phyloP scores from a whole-genome alignment of 1,140 invertebrate genomes.

The Bombus impatiens region DNA sequence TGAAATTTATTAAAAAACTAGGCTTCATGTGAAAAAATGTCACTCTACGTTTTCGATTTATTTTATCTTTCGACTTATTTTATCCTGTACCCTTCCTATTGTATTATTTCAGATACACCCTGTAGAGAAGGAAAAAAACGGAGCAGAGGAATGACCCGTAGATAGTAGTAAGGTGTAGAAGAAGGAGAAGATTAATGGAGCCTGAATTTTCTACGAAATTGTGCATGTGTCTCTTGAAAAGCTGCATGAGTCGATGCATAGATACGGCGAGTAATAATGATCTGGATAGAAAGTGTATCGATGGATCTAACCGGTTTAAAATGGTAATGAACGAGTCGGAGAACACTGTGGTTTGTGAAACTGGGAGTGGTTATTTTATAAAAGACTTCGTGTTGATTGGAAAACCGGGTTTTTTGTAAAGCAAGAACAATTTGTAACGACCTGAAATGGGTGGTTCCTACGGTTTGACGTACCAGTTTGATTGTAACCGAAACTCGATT shows the following conservation, averaged over 20 bases:
- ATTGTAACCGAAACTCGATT: neutral
- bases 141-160: slow-evolving; percentile 3
- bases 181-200: slow-evolving; percentile 61
- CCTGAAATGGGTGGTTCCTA: neutral
- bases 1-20: too few species aligned
- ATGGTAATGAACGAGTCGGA: neutral
- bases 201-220: slow-evolving; percentile 33
- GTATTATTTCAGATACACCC: too few species aligned
- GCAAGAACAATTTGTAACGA: slow-evolving; percentile 7
- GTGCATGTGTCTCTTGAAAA: slow-evolving; percentile 23
- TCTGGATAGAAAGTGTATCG: neutral
- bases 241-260: slow-evolving; percentile 20
- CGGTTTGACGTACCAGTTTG: neutral
- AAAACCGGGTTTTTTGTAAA: neutral
- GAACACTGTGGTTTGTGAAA: neutral
- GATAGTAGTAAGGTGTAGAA: slow-evolving; percentile 11
- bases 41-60: too few species aligned
- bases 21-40: too few species aligned
- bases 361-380: neutral
- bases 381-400: neutral
- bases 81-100: too few species aligned
- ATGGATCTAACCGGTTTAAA: neutral
- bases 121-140: too few species aligned
- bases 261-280: slow-evolving; percentile 12
- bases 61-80: too few species aligned